Evolutionary conservation across 2,888 invertebrate species (phyloP).

Genomic region (Dione vanillae): DNA sequence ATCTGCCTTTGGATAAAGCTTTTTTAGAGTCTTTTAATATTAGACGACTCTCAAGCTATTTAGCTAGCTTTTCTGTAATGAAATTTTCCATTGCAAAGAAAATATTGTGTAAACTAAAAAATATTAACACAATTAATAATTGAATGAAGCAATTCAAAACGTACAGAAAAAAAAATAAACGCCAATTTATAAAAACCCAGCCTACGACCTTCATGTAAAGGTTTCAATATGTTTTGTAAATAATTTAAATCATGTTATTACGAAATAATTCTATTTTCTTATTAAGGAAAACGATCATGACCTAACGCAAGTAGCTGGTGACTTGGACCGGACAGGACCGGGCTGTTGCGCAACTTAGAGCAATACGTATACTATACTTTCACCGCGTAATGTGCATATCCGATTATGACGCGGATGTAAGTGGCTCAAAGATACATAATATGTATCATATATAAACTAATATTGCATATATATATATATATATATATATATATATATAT

Average conservation of each 20-base stretch:
- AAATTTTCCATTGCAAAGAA: no score
- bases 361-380: conserved; percentile 32
- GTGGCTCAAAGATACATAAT: conserved; percentile 8
- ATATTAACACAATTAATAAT: no score
- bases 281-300: conserved; percentile 42
- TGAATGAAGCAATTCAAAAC: no score
- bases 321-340: conserved; percentile 32
- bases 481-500: neutral
- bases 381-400: conserved; percentile 39
- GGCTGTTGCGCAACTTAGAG: conserved; percentile 21
- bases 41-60: no score
- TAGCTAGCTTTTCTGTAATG: no score
- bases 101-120: no score
- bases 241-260: neutral
- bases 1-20: no score
- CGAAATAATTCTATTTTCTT: conserved; percentile 2
- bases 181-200: neutral
- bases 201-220: neutral
- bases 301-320: conserved; percentile 38
- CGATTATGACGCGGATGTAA: conserved; percentile 36
- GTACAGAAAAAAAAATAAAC: neutral
- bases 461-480: neutral
- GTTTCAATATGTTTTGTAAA: neutral
- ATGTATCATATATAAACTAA: conserved; percentile 6
- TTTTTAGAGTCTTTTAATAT: no score